A percentile compares a stretch with the other conserved stretches of the same genome.
Conservation (phyloP, 1,140 invertebrate genomes). For the Nomia melanderi region DNA sequence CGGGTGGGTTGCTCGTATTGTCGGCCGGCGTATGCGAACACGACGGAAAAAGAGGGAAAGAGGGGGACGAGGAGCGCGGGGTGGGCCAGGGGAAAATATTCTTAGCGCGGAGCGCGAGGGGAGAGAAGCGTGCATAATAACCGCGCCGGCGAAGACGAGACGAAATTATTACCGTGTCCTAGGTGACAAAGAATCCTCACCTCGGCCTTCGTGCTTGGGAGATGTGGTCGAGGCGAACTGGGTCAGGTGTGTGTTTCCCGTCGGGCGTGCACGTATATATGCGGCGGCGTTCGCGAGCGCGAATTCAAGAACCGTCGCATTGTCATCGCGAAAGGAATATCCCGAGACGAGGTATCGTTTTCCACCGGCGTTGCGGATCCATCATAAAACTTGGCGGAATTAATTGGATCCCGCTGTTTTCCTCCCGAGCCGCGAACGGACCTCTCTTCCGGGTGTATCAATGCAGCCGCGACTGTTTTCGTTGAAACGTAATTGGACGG, state of each 20-base stretch:
- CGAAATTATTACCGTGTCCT: conserved; percentile 47
- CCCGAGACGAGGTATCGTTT: conserved; percentile 27
- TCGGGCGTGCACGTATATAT: background rate
- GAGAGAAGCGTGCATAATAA: conserved; percentile 33
- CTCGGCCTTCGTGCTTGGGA: conserved; percentile 43
- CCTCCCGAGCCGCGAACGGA: background rate
- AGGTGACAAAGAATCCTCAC: conserved; percentile 50
- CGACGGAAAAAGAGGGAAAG: background rate
- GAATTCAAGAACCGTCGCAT: conserved; percentile 30
- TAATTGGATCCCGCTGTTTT: conserved; percentile 10
- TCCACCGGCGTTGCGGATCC: conserved; percentile 9
- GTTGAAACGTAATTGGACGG: background rate
- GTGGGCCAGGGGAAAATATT: conserved; percentile 12
- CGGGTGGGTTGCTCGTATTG: conserved; percentile 11
- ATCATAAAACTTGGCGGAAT: conserved; percentile 27
- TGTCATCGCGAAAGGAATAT: conserved; percentile 27
- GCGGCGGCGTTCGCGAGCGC: background rate
- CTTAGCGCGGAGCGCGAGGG: conserved; percentile 5
- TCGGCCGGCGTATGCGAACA: background rate
- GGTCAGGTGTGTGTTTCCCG: conserved; percentile 16
- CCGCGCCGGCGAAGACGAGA: conserved; percentile 20
- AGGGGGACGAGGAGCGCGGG: background rate
- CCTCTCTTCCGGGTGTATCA: too few species aligned
- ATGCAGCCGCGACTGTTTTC: too few species aligned
- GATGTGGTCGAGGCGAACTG: conserved; percentile 42